Evolutionary conservation across 2,797 vertebrate genomes (phyloP), one percentile per base, ranked within the genome.

Genomic region (Anguilla megastoma): DNA sequence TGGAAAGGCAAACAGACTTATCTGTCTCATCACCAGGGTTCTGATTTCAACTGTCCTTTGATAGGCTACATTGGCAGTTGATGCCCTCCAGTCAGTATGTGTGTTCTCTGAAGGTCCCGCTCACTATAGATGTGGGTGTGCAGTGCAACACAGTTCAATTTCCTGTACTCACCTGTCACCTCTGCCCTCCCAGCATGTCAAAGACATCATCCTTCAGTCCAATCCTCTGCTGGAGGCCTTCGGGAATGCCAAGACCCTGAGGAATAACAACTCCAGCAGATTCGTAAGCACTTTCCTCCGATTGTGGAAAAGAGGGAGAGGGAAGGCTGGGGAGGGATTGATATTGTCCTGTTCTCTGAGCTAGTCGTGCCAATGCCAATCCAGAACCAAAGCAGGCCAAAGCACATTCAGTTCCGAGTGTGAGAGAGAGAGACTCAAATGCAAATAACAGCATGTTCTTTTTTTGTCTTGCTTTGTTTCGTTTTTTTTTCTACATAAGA

Each of bases 161-260:
- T 54, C 60, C 33, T 30, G 5, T 14, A 52, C 54, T 88, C 8
- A 85, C 66, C 36, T 21, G 45, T 24, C 36, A 50, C 52, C 54
- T 80, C 48, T 87, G 21, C 41, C 58, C 88, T 89, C 90, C 66
- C 95, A 99, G 99, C 99, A 99, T 1, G 97, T 99, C 92, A 99
- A 99, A 95, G 99, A 99, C 93, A 99, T 99, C 92, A 99, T 99
- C 92, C 96, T 99, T 2, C 98, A 99, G 92, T 99, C 99, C 92
- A 99, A 99, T 92, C 99, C 99, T 0, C 96, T 99, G 90, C 94
- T 99, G 48, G 99, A 99, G 91, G 99, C 98, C 89, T 99, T 99
- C 8, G 99, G 99, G 84, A 99, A 99, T 0, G 99, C 99, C 92
- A 99, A 99, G 95, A 99, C 99, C 0, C 95, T 99, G 33, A 96